Base-by-base conservation (phyloP, 2,113 vertebrate genomes). In the Mionectes macconnelli region DNA sequence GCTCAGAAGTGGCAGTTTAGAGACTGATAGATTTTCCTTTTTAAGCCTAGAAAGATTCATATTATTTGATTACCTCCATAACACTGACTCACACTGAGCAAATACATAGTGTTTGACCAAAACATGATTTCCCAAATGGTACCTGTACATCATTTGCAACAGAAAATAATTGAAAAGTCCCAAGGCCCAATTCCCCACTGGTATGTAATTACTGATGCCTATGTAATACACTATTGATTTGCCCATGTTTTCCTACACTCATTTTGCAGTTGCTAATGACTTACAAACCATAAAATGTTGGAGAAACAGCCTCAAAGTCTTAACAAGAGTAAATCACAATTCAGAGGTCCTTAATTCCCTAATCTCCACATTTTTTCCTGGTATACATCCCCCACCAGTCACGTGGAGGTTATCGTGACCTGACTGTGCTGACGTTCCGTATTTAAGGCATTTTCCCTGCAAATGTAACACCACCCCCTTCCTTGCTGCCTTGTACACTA, bases 151-250 rank as follows among this genome's bases (percentile, higher is more conserved):
- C 68, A 72, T 89, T 78, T 93, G 77, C 47, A 84, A 68, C 74
- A 93, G 77, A 92, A 93, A 96, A 96, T 90, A 93, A 84, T 60
- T 93, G 93, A 87, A 87, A 94, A 96, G 7, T 95, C 90, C 53
- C 85, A 78, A 64, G 53, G 44, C 31, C 70, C 70, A 82, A 45
- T 87, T 96, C 70, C 62, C 83, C 39, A 88, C 60, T 81, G 79
- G 79, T 94, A 5, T 84, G 64, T 94, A 91, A 92, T 96, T 94
- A 93, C 90, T 75, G 88, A 75, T 88, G 85, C 47, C 69, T 87
- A 19, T 87, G 92, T 94, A 94, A 94, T 39, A 52, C 44, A 35
- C 60, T 92, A 93, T 95, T 93, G 96, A 95, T 94, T 92, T 93
- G 49, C 56, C 33, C 5, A 1, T 77, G 60, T 77, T 95, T 93